Conservation (phyloP, 2,113 vertebrate species). For the Brienomyrus longianalis region DNA sequence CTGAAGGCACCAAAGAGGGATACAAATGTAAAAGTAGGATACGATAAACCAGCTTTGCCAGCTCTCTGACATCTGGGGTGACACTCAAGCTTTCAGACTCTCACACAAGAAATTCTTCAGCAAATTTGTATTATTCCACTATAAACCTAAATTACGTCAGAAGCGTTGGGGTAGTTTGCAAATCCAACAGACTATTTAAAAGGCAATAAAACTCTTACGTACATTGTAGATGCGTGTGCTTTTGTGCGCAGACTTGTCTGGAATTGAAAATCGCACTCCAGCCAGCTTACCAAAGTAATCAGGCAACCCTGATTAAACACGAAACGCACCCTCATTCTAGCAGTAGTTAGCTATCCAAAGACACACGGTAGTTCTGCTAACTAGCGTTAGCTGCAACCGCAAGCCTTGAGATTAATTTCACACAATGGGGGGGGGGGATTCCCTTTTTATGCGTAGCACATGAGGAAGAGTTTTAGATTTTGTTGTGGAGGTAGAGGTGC, state of each 20-base stretch:
- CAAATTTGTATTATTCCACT: background rate
- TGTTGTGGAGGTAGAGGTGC: background rate
- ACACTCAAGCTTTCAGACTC: background rate
- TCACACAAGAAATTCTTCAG: background rate
- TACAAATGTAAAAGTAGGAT: background rate
- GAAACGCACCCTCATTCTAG: background rate
- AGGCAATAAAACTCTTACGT: background rate
- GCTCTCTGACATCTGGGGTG: background rate
- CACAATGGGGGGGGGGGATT: background rate
- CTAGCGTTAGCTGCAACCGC: background rate
- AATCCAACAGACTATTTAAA: background rate
- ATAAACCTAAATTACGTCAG: background rate
- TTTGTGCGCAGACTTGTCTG: background rate
- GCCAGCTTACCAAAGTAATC: background rate
- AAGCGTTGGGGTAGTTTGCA: background rate
- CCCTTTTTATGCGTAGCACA: background rate
- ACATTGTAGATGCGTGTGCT: background rate
- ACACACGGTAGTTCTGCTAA: background rate
- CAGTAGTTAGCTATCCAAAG: background rate
- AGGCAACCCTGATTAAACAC: background rate
- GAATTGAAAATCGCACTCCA: background rate
- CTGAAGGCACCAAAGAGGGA: background rate
- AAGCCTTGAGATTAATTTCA: background rate
- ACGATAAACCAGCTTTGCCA: background rate
- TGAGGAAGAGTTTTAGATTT: background rate